Evolutionary conservation across 2,113 vertebrate species (phyloP), one percentile per base, ranked within the genome.

Genomic region (Zapus hudsonius): DNA sequence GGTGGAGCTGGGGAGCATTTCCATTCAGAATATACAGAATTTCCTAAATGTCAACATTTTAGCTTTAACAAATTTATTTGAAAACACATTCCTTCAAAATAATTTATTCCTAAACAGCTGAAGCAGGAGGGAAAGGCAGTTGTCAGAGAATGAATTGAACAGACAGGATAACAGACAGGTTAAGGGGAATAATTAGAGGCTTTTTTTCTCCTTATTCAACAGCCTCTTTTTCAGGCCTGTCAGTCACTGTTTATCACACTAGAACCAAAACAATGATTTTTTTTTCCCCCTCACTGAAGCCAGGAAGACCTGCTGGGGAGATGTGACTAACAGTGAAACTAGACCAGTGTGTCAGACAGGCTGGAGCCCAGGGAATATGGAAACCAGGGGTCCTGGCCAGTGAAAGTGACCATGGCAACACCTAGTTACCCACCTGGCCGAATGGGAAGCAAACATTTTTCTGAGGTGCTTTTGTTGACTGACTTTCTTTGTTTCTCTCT

Each of bases 231-330:
- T 91, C 81, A 97, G 78, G 84, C 82, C 84, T 92, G 90, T 96
- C 97, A 97, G 90, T 97, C 96, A 96, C 92, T 96, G 94, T 97
- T 96, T 96, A 96, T 97, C 94, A 97, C 86, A 96, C 95, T 96
- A 84, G 93, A 96, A 91, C 91, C 95, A 96, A 96, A 97, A 96
- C 95, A 96, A 91, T 94, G 91, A 87, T 93, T 87, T 89, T 44
- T 69, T 84, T 40, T 72, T 90, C 47, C 1, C 13, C 67, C 38
- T 89, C 40, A 87, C 80, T 79, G 59, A 95, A 67, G 67, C 93
- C 84, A 79, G 42, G 70, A 91, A 81, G 87, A 93, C 83, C 83
- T 88, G 52, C 93, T 94, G 55, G 67, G 36, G 83, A 96, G 86
- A 90, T 3, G 66, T 84, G 31, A 64, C 61, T 81, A 82, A 89